Base-by-base conservation (phyloP, 30 jellyfish, hydroid and myxozoan species). In the Chrysaora quinquecirrha region DNA sequence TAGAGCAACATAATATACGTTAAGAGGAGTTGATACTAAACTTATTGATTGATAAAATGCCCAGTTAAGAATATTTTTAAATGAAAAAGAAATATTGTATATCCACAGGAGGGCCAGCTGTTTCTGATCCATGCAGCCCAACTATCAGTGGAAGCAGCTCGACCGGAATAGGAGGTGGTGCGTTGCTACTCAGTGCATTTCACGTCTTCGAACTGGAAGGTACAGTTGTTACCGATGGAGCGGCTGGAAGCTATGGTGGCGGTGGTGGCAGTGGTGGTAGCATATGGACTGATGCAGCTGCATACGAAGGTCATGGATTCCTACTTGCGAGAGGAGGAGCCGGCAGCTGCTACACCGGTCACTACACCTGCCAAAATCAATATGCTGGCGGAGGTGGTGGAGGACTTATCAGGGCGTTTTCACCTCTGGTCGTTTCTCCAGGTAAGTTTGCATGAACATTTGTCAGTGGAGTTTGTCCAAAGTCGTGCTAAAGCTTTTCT, bases 381-480 rank as follows among this genome's bases (percentile, higher is more conserved):
- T 82, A 82, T 43, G 93, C 75, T 3, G 93, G 93, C 23, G 93
- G 93, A 23, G 93, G 93, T 18, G 93, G 93, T 30, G 93, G 93
- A 34, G 93, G 93, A 10, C 73, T 82, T 23, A 82, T 82, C 18
- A 28, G 93, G 32, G 10, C 93, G 12, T 72, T 68, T 54, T 82
- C 93, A 22, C 93, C 93, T 1, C 58, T 72, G 33, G 80, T 82
- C 20, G 84, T 82, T 27, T 70, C 93, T 35, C 81, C 86, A 48
- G 93, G 93, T 82, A 34, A 1, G 35, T 0, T 4, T 54, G 18
- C n/a, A 43, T 1, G 16, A n/a, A 0, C 27, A n/a, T 72, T 0
- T 9, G 30, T 48, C 12, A 12, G 62, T 47, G 62, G 62, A 11
- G 62, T 12, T 47, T 12, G n/a, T 47, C 12, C n/a, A 12, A n/a